Base-by-base conservation (phyloP, 2,888 invertebrate genomes). In the Acronicta leporina region DNA sequence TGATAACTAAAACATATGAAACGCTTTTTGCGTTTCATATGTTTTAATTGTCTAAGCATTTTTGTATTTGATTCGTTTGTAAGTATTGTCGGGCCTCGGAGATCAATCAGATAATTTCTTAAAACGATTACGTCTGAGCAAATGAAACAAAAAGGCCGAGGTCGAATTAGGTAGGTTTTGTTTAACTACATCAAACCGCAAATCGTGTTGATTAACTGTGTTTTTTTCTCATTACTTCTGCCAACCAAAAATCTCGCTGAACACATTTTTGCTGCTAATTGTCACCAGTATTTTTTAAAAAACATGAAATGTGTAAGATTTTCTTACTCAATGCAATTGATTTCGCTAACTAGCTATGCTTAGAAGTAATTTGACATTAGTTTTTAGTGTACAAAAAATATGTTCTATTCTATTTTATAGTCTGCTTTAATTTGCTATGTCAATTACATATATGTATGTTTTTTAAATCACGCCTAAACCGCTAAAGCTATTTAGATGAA, bases 21-120 rank as follows among this genome's bases (percentile, higher is more conserved):
- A 27, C 27, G 27, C 27, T 25, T 2, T 2, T 25, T 2, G 2
- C 4, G 4, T 25, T 5, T 25, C 25, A 25, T 25, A 25, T 25
- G 27, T 7, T 7, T 27, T 1, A 5, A 27, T 6, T 33, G 10
- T 1, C 9, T 33, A 9, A 33, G 30, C 10, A 16, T 14, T 5
- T 3, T 48, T 64, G 10, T 0, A 47, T 47, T 46, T 14, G 16
- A 40, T n/a, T 63, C n/a, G 16, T n/a, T 16, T 35, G 54, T 16
- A 25, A 9, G 14, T 20, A 20, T 20, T 20, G 20, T 3, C 20
- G 10, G 72, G 16, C 51, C 41, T 67, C n/a, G 1, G 14, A 20
- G 13, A 35, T 13, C 66, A 51, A 56, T 65, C 43, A 65, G 38
- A 25, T 52, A 49, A 71, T 56, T 71, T 42, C 30, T 40, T 65